Evolutionary conservation across 2,797 vertebrate species (phyloP), one percentile per base, ranked within the genome.

Genomic region (Valencia hispanica): DNA sequence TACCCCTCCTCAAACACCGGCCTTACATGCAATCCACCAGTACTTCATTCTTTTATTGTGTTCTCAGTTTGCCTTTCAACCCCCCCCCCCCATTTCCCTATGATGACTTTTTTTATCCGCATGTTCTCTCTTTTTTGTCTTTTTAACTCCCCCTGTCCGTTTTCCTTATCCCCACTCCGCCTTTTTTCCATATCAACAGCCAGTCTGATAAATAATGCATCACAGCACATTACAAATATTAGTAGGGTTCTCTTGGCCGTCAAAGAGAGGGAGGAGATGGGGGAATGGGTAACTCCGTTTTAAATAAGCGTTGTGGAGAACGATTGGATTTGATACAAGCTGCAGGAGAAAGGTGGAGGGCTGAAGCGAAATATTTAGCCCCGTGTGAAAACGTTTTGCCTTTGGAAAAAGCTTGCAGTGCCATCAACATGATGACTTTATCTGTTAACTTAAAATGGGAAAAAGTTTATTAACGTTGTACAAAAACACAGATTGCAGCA

Each of bases 131-230:
- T 78, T 80, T 86, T 83, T 73, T 74, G 81, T 72, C 34, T 74
- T 86, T 86, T 86, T 81, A 80, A 83, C 84, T 82, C 71, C 25
- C 66, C 50, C 70, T 59, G 55, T 73, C 77, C 76, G 66, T 83
- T 87, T 86, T 78, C 73, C 85, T 83, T 76, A 85, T 85, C 74
- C 79, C 74, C 80, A 73, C 82, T 86, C 45, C 48, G 88, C 74
- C 76, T 86, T 91, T 66, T 88, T 90, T 91, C 86, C 84, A 88
- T 91, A 94, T 94, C 94, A 95, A 93, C 93, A 93, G 92, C 87
- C 90, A 91, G 88, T 86, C 86, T 92, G 87, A 93, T 95, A 95
- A 96, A 95, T 95, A 95, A 96, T 95, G 93, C 94, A 96, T 94
- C 91, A 80, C 89, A 87, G 91, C 90, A 89, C 94, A 94, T 95